phyloP scores from a whole-genome alignment of 2,113 vertebrate species.

The Caloenas nicobarica region DNA sequence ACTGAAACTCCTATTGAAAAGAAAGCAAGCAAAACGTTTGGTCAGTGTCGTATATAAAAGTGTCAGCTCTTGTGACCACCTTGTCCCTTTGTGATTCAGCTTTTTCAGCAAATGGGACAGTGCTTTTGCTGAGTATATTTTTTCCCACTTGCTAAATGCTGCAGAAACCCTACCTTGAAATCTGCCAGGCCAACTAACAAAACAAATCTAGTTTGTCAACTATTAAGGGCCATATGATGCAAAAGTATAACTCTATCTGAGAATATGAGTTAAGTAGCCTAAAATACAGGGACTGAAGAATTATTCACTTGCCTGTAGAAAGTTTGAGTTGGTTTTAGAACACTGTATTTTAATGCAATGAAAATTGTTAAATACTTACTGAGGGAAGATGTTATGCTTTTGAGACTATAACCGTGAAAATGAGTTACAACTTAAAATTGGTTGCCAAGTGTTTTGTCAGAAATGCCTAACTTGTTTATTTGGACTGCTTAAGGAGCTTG shows the following conservation, averaged over 20 bases:
- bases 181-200: neutral
- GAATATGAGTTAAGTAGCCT: neutral
- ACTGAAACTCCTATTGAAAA: neutral
- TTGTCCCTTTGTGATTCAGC: neutral
- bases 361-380: neutral
- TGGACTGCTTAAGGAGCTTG: neutral
- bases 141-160: neutral
- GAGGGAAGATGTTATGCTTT: neutral
- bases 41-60: neutral
- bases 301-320: neutral
- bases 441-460: neutral
- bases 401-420: neutral
- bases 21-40: neutral
- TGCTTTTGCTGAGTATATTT: neutral
- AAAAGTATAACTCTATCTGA: neutral
- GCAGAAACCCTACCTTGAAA: neutral
- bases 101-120: neutral
- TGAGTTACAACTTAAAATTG: neutral
- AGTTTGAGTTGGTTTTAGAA: neutral
- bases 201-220: too few species aligned
- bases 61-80: neutral
- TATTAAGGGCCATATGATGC: neutral
- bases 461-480: neutral
- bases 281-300: neutral
- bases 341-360: neutral